A percentile compares a stretch with the other conserved stretches of the same genome.
These are phyloP conservation scores for Tinea pellionella DNA, from an alignment of 2,888 invertebrate species.

Conservation along the genomic window DNA sequence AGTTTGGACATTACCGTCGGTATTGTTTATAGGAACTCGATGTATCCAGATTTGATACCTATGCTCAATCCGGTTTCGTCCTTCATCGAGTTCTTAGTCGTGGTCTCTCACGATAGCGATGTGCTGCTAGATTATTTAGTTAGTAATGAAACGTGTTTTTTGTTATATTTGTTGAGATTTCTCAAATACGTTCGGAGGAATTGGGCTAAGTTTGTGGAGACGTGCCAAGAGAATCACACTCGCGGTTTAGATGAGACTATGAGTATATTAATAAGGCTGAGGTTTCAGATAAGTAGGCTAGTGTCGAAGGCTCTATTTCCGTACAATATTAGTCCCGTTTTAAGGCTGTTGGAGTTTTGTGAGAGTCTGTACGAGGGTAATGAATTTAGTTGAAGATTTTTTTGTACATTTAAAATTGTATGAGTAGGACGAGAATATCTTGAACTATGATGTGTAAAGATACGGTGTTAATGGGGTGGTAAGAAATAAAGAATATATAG, in stretches of 20 bases:
- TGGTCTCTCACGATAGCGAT: conserved; percentile 84
- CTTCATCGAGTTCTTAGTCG: conserved; percentile 87
- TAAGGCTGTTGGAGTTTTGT: conserved; percentile 84
- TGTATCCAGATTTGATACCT: conserved; percentile 81
- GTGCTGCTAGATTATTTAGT: conserved; percentile 86
- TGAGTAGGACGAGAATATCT: too few species aligned
- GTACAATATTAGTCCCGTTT: conserved; percentile 89
- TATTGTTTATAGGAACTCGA: conserved; percentile 83
- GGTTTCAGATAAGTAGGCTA: conserved; percentile 83
- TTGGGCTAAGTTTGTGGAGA: conserved; percentile 84
- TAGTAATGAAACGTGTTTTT: conserved; percentile 91
- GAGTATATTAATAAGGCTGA: conserved; percentile 82
- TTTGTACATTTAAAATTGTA: too few species aligned
- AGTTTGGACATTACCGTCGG: conserved; percentile 89
- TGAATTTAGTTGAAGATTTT: conserved; percentile 74
- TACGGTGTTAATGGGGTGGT: too few species aligned
- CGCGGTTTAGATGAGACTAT: conserved; percentile 83
- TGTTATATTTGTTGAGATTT: conserved; percentile 85
- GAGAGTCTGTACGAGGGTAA: conserved; percentile 88
- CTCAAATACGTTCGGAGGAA: conserved; percentile 86
- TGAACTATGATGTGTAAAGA: too few species aligned
- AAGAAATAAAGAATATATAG: too few species aligned
- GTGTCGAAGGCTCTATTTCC: conserved; percentile 88
- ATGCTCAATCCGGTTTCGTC: conserved; percentile 88
- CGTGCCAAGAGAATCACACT: conserved; percentile 75